phyloP scores from a whole-genome alignment of 1,140 invertebrate species.

The Drosophila pandora region DNA sequence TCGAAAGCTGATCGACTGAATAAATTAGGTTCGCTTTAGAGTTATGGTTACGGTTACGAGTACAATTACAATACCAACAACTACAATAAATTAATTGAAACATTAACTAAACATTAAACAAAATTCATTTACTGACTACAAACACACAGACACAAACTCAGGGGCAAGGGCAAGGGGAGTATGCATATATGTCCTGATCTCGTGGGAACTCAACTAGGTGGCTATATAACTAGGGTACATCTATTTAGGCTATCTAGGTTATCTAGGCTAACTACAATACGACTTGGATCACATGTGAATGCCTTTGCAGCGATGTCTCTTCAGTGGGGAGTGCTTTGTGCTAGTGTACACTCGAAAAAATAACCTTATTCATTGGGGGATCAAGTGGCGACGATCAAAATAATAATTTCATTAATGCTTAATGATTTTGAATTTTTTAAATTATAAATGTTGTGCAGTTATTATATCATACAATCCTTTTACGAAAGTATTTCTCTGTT shows the following conservation, averaged over 20 bases:
- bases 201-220: conserved; percentile 50
- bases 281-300: conserved; percentile 83
- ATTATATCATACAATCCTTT: neutral
- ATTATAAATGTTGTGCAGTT: too few species aligned
- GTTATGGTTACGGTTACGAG: conserved; percentile 32
- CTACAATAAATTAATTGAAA: conserved; percentile 80
- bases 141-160: conserved; percentile 25
- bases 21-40: conserved; percentile 54
- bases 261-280: conserved; percentile 77
- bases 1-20: conserved; percentile 48
- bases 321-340: conserved; percentile 26
- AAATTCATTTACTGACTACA: conserved; percentile 62
- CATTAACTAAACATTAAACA: conserved; percentile 73
- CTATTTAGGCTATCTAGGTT: conserved; percentile 43
- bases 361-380: neutral
- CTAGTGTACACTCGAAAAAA: conserved; percentile 23
- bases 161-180: conserved; percentile 1
- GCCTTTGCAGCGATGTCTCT: conserved; percentile 56
- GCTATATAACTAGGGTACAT: conserved; percentile 41
- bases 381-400: too few species aligned
- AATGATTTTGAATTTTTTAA: too few species aligned
- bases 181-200: conserved; percentile 31
- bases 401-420: too few species aligned
- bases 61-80: conserved; percentile 77
- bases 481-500: neutral